Percentiles rank a stretch among this genome's conserved stretches.
Conservation (phyloP, 2,888 invertebrate species). For the Deilephila porcellus region DNA sequence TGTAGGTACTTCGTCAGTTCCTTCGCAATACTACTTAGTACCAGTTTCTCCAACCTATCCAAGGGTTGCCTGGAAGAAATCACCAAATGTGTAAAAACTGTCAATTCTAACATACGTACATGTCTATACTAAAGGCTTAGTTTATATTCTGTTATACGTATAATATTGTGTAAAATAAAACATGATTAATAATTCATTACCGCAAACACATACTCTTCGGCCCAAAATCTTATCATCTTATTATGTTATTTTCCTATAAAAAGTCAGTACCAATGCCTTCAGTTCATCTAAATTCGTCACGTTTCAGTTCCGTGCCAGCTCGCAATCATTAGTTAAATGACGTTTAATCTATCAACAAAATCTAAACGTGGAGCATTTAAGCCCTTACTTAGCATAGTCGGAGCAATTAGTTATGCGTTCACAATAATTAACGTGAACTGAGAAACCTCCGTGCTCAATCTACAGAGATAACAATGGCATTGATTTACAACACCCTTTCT, state of each 20-base stretch:
- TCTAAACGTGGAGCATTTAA: slow-evolving; percentile 30
- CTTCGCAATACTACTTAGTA: too few relatives aligned
- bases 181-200: too few relatives aligned
- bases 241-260: neutral
- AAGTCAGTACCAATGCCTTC: neutral
- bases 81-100: too few relatives aligned
- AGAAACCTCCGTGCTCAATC: slow-evolving; percentile 28
- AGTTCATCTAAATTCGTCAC: neutral
- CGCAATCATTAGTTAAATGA: slow-evolving; percentile 22
- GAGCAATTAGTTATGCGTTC: slow-evolving; percentile 54
- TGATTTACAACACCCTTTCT: slow-evolving; percentile 23
- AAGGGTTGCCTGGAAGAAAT: too few relatives aligned
- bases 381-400: slow-evolving; percentile 24
- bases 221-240: too few relatives aligned
- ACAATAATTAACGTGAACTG: slow-evolving; percentile 53
- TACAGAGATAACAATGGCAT: slow-evolving; percentile 32
- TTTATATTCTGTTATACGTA: too few relatives aligned
- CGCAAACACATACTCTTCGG: neutral
- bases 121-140: too few relatives aligned
- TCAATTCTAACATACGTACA: too few relatives aligned
- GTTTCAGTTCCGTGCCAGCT: neutral
- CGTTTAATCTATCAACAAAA: slow-evolving; percentile 18
- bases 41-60: too few relatives aligned
- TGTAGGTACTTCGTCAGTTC: too few relatives aligned
- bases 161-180: too few relatives aligned